Conservation (phyloP, 2,113 vertebrate genomes). For the Pampusana beccarii region DNA sequence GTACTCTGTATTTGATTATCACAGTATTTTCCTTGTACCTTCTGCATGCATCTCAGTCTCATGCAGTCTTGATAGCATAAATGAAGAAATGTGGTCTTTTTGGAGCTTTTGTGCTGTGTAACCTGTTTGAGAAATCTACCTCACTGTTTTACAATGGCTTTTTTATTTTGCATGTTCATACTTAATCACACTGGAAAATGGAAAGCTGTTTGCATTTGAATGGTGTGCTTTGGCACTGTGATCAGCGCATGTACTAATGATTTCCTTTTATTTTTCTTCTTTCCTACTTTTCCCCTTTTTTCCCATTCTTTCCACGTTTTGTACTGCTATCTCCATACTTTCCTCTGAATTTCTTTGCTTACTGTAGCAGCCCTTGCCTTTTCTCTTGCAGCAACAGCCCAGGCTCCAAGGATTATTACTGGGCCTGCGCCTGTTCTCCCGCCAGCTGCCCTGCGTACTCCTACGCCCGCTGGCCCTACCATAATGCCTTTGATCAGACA, state of each 20-base stretch:
- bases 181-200: constrained; percentile 79
- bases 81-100: constrained; percentile 55
- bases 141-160: constrained; percentile 72
- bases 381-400: constrained; percentile 93
- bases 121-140: constrained; percentile 68
- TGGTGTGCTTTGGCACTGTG: constrained; percentile 82
- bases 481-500: constrained; percentile 99
- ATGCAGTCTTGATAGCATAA: constrained; percentile 63
- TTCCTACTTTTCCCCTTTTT: constrained; percentile 77
- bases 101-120: constrained; percentile 67
- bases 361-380: constrained; percentile 94
- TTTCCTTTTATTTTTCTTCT: constrained; percentile 87
- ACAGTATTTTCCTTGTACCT: constrained; percentile 60
- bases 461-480: constrained; percentile 89
- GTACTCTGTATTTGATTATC: constrained; percentile 60
- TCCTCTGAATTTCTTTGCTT: constrained; percentile 82
- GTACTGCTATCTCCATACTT: constrained; percentile 77
- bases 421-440: constrained; percentile 93
- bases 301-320: constrained; percentile 74
- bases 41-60: constrained; percentile 72
- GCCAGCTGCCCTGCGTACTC: constrained; percentile 86
- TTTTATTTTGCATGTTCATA: constrained; percentile 77
- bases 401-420: constrained; percentile 95
- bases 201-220: constrained; percentile 79
- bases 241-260: constrained; percentile 85